Percentiles rank a stretch among this genome's conserved stretches.
Evolutionary conservation across 2,113 vertebrate genomes (phyloP).

Genomic region (Onychorhynchus coronatus): DNA sequence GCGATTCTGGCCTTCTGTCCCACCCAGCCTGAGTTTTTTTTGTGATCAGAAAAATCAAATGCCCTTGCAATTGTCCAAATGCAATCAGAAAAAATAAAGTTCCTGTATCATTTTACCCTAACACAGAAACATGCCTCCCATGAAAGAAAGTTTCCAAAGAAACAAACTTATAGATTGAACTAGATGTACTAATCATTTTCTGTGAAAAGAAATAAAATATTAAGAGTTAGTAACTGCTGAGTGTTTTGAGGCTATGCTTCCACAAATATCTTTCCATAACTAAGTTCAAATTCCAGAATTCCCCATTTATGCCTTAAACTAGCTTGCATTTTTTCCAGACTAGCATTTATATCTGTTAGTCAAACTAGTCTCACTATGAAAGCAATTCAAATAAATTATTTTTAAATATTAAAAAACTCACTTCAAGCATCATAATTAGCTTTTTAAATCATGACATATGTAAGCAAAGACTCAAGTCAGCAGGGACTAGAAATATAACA

Average conservation of each 20-base stretch:
- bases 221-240: background rate
- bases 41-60: background rate
- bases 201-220: background rate
- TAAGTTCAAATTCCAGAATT: background rate
- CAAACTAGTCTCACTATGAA: background rate
- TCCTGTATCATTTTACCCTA: background rate
- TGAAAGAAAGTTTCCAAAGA: background rate
- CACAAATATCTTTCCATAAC: background rate
- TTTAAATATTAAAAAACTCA: background rate
- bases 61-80: background rate
- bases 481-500: background rate
- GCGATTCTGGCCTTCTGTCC: background rate
- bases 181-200: background rate
- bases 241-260: background rate
- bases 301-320: background rate
- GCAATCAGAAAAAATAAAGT: background rate
- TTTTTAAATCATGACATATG: background rate
- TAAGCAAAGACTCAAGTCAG: background rate
- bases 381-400: background rate
- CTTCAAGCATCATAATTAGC: background rate
- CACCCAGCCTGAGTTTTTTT: background rate
- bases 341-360: background rate
- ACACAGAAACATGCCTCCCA: background rate
- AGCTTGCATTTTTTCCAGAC: background rate
- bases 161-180: background rate